A percentile compares a stretch with the other conserved stretches of the same genome.
Conservation (phyloP, 1,140 invertebrate species). For the Cryptotermes secundus region DNA sequence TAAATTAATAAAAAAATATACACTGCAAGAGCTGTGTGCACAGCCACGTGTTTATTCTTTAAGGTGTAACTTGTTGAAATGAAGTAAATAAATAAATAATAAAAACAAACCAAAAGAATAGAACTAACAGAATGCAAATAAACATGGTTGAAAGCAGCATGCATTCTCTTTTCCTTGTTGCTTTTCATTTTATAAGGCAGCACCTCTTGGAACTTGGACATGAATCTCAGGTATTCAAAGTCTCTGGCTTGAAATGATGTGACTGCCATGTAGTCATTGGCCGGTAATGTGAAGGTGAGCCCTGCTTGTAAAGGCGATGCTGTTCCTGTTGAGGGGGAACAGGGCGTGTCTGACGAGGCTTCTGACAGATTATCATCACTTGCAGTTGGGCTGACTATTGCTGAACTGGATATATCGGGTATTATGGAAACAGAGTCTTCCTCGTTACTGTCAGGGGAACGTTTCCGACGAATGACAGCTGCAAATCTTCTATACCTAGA, state of each 20-base stretch:
- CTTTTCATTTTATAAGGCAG: constrained; percentile 19
- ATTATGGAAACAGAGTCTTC: neutral
- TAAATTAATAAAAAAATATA: no score
- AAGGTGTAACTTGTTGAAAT: no score
- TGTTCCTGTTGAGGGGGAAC: neutral
- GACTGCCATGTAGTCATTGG: neutral
- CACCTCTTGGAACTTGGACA: constrained; percentile 18
- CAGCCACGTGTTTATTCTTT: no score
- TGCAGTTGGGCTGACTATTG: neutral
- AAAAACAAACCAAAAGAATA: constrained; percentile 8
- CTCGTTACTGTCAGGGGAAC: neutral
- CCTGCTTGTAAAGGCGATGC: neutral
- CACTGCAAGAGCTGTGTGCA: no score
- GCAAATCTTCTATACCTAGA: constrained; percentile 49
- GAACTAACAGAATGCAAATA: constrained; percentile 23
- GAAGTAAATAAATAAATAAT: neutral
- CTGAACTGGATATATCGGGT: neutral
- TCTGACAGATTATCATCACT: neutral
- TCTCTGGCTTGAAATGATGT: constrained; percentile 12
- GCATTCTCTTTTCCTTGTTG: neutral
- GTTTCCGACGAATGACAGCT: constrained; percentile 38
- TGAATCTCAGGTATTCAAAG: constrained; percentile 28
- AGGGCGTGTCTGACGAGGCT: neutral
- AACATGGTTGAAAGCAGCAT: neutral
- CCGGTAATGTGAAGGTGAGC: neutral